Conservation (phyloP, 2,113 vertebrate genomes). For the Myiozetetes cayanensis region DNA sequence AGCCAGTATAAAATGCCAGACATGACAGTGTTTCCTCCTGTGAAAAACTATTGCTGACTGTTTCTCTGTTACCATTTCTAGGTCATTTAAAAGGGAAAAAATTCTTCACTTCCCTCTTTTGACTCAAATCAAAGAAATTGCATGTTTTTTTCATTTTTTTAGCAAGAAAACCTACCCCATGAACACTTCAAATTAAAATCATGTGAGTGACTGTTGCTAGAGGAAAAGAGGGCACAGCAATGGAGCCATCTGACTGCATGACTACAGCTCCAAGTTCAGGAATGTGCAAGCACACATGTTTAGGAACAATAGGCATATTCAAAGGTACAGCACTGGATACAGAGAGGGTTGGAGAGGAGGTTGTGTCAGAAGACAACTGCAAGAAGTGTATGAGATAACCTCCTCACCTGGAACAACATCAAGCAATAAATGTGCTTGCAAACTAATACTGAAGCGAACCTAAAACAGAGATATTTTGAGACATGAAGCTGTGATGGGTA, state of each 20-base stretch:
- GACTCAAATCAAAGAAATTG: neutral
- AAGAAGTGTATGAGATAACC: neutral
- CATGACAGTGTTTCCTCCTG: neutral
- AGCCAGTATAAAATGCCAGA: neutral
- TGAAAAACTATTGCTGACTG: neutral
- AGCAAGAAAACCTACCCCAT: neutral
- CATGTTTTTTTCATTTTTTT: neutral
- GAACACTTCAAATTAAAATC: neutral
- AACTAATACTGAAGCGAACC: neutral
- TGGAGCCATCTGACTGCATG: constrained; percentile 33
- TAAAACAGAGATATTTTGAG: neutral
- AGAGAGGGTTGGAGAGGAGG: neutral
- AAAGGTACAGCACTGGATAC: neutral
- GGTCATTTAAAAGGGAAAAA: neutral
- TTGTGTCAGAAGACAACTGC: neutral
- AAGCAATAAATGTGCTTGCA: neutral
- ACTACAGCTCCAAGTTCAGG: neutral
- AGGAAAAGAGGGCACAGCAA: neutral
- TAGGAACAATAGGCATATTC: constrained; percentile 47
- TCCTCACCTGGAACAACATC: neutral
- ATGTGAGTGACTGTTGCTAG: neutral
- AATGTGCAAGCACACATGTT: constrained; percentile 34
- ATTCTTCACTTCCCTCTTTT: neutral
- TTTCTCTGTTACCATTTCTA: neutral
- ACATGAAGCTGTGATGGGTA: neutral